These are phyloP conservation scores for Phalacrocorax brasilianus DNA, from an alignment of 2,113 vertebrate species.

Conservation along the genomic window DNA sequence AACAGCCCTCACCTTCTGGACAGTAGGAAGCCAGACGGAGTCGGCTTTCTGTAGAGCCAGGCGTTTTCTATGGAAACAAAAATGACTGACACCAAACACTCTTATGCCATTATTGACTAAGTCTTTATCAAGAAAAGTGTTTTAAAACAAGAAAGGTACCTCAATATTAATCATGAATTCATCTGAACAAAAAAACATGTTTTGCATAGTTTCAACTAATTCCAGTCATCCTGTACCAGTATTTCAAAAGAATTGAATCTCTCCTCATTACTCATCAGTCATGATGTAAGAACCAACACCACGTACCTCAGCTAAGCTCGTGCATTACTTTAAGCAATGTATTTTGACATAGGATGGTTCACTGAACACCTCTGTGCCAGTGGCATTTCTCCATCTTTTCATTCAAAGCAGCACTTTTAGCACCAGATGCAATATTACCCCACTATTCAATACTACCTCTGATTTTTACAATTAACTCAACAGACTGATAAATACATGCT, in stretches of 20 bases:
- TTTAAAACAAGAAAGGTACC: slow-evolving; percentile 63
- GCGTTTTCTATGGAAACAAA: slow-evolving; percentile 21
- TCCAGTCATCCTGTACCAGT: background rate
- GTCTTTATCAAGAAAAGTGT: slow-evolving; percentile 20
- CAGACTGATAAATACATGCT: slow-evolving; percentile 83
- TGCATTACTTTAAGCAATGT: slow-evolving; percentile 73
- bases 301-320: slow-evolving; percentile 86
- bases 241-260: slow-evolving; percentile 54
- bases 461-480: slow-evolving; percentile 82
- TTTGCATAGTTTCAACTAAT: background rate
- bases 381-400: slow-evolving; percentile 72
- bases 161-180: slow-evolving; percentile 28
- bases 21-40: background rate
- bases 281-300: slow-evolving; percentile 72
- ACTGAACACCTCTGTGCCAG: slow-evolving; percentile 51
- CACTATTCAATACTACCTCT: slow-evolving; percentile 93
- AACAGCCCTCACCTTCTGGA: slow-evolving; percentile 39
- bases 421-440: slow-evolving; percentile 86
- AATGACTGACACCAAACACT: slow-evolving; percentile 1
- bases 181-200: slow-evolving; percentile 32
- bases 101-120: background rate
- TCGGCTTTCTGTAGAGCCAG: slow-evolving; percentile 54
- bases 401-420: slow-evolving; percentile 81
- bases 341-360: slow-evolving; percentile 78
- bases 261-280: slow-evolving; percentile 59